Percentiles rank a stretch among this genome's conserved stretches.
Conservation (phyloP, 1,140 invertebrate species). For the Dinoponera quadriceps region DNA sequence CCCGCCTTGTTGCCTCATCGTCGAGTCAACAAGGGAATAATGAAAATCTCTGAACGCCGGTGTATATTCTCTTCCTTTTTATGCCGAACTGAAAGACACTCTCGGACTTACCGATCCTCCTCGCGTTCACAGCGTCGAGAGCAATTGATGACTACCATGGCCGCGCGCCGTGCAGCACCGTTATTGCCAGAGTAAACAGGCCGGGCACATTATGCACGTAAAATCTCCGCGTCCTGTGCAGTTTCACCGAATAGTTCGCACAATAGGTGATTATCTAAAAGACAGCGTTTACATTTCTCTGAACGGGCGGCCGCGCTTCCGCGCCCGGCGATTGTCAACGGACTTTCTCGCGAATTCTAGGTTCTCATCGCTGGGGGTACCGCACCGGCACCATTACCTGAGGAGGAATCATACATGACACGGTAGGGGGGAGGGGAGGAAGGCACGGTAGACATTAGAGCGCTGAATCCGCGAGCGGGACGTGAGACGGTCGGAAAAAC, state of each 20-base stretch:
- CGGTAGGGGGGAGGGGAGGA: too few species aligned
- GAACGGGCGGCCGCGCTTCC: constrained; percentile 19
- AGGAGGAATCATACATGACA: constrained; percentile 13
- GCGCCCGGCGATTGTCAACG: constrained; percentile 47
- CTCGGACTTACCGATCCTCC: background rate
- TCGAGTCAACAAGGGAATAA: too few species aligned
- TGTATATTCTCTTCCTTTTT: background rate
- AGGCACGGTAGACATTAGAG: constrained; percentile 24
- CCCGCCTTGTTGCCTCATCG: too few species aligned
- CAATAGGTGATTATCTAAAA: constrained; percentile 57
- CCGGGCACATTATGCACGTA: constrained; percentile 17
- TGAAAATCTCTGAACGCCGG: background rate
- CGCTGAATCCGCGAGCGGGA: constrained; percentile 13
- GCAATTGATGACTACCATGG: background rate
- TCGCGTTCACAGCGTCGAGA: background rate
- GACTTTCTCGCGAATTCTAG: constrained; percentile 44
- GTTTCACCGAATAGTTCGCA: constrained; percentile 41
- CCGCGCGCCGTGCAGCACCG: background rate
- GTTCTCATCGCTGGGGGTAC: constrained; percentile 18
- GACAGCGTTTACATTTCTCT: constrained; percentile 42
- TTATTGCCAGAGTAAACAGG: constrained; percentile 37
- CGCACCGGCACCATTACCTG: background rate
- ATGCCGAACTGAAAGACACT: background rate
- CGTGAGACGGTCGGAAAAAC: constrained; percentile 43
- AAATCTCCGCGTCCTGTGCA: constrained; percentile 5